Conservation (phyloP, 2,113 vertebrate species). For the Vimba vimba region DNA sequence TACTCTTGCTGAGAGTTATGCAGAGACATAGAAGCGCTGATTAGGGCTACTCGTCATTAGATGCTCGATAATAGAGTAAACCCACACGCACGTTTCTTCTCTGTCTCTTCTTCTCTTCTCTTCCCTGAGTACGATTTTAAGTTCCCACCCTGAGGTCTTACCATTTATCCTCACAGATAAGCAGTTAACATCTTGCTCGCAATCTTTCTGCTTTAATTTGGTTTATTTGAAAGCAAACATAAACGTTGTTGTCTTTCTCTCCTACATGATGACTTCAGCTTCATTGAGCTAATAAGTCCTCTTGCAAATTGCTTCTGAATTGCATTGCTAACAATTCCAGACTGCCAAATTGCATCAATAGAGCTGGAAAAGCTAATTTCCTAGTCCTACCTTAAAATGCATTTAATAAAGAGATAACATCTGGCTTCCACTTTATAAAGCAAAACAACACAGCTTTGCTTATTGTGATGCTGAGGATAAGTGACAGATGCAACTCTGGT, state of each 20-base stretch:
- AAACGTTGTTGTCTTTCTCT: slow-evolving; percentile 35
- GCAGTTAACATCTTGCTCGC: slow-evolving; percentile 21
- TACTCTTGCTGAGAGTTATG: slow-evolving; percentile 7
- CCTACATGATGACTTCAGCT: slow-evolving; percentile 8
- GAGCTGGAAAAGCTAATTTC: slow-evolving; percentile 22
- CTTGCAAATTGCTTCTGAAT: slow-evolving; percentile 32
- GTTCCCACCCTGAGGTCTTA: not conserved
- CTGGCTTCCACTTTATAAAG: slow-evolving; percentile 44
- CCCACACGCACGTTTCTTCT: not conserved
- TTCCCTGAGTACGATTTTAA: not conserved
- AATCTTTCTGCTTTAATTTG: slow-evolving; percentile 37
- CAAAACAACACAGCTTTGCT: slow-evolving; percentile 11
- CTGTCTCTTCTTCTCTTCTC: not conserved
- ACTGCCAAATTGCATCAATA: slow-evolving; percentile 9
- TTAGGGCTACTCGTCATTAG: slow-evolving; percentile 6
- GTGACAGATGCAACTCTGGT: slow-evolving; percentile 51
- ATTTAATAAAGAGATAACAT: slow-evolving; percentile 50
- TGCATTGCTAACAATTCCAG: slow-evolving; percentile 22
- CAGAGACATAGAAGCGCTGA: not conserved
- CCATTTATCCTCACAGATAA: slow-evolving; percentile 36
- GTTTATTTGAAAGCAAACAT: slow-evolving; percentile 44
- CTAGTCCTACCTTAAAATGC: slow-evolving; percentile 27
- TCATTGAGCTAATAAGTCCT: slow-evolving; percentile 26
- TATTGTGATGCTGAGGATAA: slow-evolving; percentile 45
- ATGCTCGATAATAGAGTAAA: not conserved